These are phyloP conservation scores for Fregata magnificens DNA, from an alignment of 2,113 vertebrate genomes.

Conservation along the genomic window DNA sequence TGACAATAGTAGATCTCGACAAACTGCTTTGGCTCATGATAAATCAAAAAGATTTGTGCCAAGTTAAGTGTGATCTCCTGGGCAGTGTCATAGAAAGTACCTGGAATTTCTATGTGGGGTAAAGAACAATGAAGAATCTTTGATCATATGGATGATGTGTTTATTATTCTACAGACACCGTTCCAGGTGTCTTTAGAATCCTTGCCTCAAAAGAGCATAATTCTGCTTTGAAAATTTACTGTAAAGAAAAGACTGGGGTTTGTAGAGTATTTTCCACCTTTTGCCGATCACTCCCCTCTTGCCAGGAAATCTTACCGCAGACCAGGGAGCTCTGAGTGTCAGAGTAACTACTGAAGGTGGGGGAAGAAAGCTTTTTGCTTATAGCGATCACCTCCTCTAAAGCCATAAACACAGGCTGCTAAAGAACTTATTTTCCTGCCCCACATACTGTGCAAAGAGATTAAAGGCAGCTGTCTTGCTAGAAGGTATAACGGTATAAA, in stretches of 20 bases:
- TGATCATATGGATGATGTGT: background rate
- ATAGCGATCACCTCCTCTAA: background rate
- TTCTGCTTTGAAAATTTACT: background rate
- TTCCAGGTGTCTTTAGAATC: background rate
- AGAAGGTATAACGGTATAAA: background rate
- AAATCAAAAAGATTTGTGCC: background rate
- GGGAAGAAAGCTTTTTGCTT: background rate
- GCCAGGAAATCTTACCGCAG: background rate
- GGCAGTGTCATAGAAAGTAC: background rate
- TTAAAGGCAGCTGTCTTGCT: background rate
- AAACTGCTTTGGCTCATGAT: background rate
- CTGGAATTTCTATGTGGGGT: background rate
- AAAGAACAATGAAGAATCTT: background rate
- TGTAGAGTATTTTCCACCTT: background rate
- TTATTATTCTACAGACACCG: background rate
- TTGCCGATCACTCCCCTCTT: background rate
- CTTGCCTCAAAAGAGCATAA: background rate
- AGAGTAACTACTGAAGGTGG: background rate
- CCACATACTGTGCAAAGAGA: background rate
- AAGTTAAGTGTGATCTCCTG: background rate
- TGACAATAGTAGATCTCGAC: background rate
- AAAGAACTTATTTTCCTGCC: background rate
- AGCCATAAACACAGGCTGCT: rapidly evolving
- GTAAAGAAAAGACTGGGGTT: background rate
- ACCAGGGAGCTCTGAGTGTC: background rate